Conservation (phyloP, 2,113 vertebrate genomes). For the Chionis minor region DNA sequence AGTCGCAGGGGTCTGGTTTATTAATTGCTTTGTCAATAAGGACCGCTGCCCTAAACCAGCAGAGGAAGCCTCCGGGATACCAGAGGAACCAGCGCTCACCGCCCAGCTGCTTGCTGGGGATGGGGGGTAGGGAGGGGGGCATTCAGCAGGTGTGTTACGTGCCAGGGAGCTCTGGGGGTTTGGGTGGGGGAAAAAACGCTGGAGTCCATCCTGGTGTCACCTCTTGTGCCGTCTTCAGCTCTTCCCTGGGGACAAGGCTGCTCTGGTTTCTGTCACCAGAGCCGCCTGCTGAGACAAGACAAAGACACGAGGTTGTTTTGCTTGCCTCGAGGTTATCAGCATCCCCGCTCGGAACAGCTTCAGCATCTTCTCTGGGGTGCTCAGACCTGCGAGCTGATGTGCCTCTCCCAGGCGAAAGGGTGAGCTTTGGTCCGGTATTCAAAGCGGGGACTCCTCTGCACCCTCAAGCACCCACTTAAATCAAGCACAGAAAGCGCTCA, state of each 20-base stretch:
- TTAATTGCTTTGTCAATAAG: neutral
- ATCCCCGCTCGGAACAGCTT: neutral
- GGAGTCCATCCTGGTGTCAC: neutral
- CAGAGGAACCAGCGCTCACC: neutral
- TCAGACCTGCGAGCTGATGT: neutral
- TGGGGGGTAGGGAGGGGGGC: too few species aligned
- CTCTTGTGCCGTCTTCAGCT: neutral
- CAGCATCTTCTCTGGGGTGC: fast-evolving
- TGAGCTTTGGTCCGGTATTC: neutral
- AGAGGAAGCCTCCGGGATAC: neutral
- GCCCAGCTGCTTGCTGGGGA: fast-evolving
- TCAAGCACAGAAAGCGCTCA: neutral
- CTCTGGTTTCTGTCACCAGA: neutral
- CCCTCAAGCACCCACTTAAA: neutral
- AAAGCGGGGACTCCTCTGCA: neutral
- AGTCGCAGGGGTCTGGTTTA: neutral
- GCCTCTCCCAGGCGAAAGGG: neutral
- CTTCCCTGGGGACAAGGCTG: neutral
- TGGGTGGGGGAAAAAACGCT: neutral
- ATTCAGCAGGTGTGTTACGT: neutral
- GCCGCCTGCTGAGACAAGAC: neutral
- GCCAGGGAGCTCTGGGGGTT: neutral
- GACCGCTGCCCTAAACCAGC: neutral
- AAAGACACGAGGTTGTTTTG: neutral
- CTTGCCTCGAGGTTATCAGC: neutral